Conservation (phyloP, 2,797 vertebrate genomes). For the Buphagus erythrorhynchus region DNA sequence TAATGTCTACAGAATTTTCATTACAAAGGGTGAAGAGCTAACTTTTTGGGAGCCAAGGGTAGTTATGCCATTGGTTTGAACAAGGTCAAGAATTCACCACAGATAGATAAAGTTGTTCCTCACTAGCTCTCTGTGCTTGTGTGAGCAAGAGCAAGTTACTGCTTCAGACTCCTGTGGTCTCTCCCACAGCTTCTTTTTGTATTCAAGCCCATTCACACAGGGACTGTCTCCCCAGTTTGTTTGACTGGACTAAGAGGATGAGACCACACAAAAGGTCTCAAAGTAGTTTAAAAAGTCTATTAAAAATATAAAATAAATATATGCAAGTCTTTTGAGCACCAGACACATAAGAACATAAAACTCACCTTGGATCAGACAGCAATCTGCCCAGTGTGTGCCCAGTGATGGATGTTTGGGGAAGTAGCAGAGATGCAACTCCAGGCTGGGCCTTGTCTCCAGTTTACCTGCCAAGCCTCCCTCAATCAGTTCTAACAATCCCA, state of each 20-base stretch:
- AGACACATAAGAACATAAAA: neutral
- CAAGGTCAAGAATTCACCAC: conserved; percentile 46
- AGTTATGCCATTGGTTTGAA: conserved; percentile 29
- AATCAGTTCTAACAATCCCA: neutral
- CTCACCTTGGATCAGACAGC: neutral
- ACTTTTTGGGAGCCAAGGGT: neutral
- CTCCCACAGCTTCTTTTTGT: neutral
- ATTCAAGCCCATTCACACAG: neutral
- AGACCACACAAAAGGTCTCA: neutral
- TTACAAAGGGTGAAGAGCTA: conserved; percentile 41
- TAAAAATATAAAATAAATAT: neutral
- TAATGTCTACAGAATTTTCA: conserved; percentile 42
- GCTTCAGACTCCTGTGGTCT: neutral
- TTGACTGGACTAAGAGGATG: neutral
- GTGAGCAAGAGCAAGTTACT: neutral
- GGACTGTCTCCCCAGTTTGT: neutral
- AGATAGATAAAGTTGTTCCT: neutral
- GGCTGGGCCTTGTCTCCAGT: neutral
- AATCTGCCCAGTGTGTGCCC: neutral
- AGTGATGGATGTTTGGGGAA: neutral
- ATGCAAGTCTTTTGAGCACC: neutral
- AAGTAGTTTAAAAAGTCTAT: neutral
- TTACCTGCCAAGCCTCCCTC: neutral
- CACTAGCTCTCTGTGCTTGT: neutral
- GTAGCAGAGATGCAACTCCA: neutral